Evolutionary conservation across 2,888 invertebrate genomes (phyloP), one percentile per base, ranked within the genome.

Genomic region (Scaptomyza flava): DNA sequence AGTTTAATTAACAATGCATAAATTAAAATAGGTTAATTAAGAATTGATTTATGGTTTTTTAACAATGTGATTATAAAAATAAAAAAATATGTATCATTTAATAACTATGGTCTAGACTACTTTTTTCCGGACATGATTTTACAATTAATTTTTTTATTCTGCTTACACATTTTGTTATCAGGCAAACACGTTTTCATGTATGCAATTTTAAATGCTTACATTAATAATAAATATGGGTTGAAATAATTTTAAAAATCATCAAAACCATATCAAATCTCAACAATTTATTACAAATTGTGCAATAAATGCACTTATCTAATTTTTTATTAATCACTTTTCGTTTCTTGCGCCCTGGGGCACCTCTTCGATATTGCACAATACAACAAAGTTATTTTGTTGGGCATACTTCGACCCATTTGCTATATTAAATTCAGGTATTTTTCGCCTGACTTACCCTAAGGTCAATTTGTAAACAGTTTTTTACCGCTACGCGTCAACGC

Each of bases 401-500:
- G 14, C 53, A 48, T 48, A 1, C 47, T 54, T 47, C 34, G 42
- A 50, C 23, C 46, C 30, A 57, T 30, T 45, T 51, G 31, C 14
- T 34, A 33, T 45, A 33, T 50, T 33, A 36, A 34, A 51, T 47
- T 41, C 57, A 43, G 53, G 31, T 52, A 57, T 76, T 43, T 33
- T 42, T 11, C 9, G 27, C 46, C 53, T 52, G 12, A 56, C 77
- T 75, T 84, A 83, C 84, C 88, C 75, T 72, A 70, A 70, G 75
- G 83, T 80, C 78, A 79, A 71, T 62, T 64, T 53, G 65, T 54
- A 52, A 66, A 53, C 69, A 68, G 67, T 77, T 74, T 74, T 72
- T 45, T 68, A 58, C 67, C 78, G 58, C 53, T 77, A 56, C 47
- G 27, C 31, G 60, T 34, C 33, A 45, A 41, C 30, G 51, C 17